Conservation (phyloP, 2,113 vertebrate species). For the Apodemus sylvaticus region DNA sequence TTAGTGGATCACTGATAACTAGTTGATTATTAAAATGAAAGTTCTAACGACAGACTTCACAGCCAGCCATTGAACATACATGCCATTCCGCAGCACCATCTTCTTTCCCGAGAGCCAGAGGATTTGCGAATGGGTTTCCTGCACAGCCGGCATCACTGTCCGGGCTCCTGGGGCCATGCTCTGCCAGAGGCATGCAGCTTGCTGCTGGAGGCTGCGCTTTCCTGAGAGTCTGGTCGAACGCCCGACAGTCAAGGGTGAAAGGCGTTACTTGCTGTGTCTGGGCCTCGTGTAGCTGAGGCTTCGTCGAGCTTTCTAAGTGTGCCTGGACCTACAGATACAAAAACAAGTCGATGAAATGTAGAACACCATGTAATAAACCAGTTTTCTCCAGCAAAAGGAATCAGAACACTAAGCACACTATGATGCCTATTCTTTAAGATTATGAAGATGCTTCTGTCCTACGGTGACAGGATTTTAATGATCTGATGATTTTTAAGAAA, state of each 20-base stretch:
- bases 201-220: conserved; percentile 84
- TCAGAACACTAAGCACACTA: neutral
- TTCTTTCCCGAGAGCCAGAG: conserved; percentile 88
- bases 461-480: neutral
- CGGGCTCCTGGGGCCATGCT: conserved; percentile 87
- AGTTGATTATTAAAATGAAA: conserved; percentile 5
- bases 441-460: neutral
- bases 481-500: neutral
- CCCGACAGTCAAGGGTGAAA: conserved; percentile 92
- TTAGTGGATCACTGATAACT: neutral
- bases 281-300: conserved; percentile 91
- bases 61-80: conserved; percentile 51
- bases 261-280: conserved; percentile 94
- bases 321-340: conserved; percentile 89
- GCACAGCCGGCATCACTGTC: conserved; percentile 83
- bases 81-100: conserved; percentile 90
- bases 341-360: neutral
- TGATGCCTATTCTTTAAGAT: neutral
- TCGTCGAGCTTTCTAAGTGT: conserved; percentile 92
- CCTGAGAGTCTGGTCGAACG: conserved; percentile 86
- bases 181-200: conserved; percentile 85
- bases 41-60: neutral
- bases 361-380: neutral
- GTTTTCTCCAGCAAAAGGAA: neutral
- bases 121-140: conserved; percentile 87